phyloP scores from a whole-genome alignment of 2,113 vertebrate genomes.

The Hypanus sabinus region DNA sequence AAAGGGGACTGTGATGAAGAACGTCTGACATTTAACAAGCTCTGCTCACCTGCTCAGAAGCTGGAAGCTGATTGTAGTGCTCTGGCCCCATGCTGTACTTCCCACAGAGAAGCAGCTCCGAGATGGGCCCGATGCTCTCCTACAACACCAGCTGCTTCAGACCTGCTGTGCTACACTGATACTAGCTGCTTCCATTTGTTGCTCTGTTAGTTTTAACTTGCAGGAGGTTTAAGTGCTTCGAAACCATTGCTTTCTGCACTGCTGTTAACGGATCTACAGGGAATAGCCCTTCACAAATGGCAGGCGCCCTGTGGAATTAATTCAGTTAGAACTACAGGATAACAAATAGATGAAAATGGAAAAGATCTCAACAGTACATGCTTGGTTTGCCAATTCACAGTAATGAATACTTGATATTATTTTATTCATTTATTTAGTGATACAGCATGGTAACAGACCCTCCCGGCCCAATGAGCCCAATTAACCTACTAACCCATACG shows the following conservation, averaged over 20 bases:
- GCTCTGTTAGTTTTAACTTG: background rate
- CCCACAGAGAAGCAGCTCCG: background rate
- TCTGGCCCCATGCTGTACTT: background rate
- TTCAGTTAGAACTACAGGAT: background rate
- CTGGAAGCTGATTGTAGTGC: background rate
- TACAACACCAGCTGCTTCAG: background rate
- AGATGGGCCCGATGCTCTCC: background rate
- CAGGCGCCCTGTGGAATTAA: no score
- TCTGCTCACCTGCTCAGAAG: background rate
- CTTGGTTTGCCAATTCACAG: background rate
- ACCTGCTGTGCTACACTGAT: background rate
- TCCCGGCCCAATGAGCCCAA: no score
- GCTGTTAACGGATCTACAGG: background rate
- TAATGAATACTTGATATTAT: background rate
- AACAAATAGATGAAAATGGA: background rate
- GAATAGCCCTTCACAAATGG: background rate
- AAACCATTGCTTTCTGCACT: background rate
- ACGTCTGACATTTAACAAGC: background rate
- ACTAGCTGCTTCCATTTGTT: background rate
- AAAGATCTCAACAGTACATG: background rate
- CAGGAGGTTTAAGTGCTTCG: background rate
- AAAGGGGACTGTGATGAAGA: background rate
- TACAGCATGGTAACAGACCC: no score
- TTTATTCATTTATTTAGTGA: no score
- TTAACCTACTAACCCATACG: no score